Percentiles rank a stretch among this genome's conserved stretches.
These are phyloP conservation scores for Cassiopea xamachana DNA, from an alignment of 30 jellyfish, hydroid and myxozoan genomes.

Conservation along the genomic window DNA sequence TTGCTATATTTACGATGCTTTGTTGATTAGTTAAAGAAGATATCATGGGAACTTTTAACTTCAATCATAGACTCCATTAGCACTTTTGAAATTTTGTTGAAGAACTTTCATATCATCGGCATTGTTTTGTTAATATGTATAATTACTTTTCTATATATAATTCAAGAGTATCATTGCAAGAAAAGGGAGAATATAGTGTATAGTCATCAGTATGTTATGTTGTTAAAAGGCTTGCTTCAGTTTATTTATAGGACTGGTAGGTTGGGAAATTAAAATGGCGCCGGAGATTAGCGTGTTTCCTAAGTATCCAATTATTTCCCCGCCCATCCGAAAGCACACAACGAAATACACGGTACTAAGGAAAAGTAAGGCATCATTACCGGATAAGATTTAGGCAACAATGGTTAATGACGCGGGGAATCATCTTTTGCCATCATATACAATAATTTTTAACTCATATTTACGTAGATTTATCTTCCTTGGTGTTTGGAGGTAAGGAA, in stretches of 20 bases:
- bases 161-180: not conserved
- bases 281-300: not conserved
- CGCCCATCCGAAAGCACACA: not conserved
- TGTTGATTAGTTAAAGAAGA: not conserved
- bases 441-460: too few species aligned
- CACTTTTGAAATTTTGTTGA: not conserved
- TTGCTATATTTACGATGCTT: not conserved
- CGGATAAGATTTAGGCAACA: too few species aligned
- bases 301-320: not conserved
- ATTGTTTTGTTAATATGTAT: not conserved
- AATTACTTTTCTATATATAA: not conserved
- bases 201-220: not conserved
- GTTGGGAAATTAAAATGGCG: not conserved
- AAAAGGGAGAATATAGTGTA: not conserved
- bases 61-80: not conserved
- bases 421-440: too few species aligned
- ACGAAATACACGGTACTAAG: not conserved
- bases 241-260: not conserved
- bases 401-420: too few species aligned
- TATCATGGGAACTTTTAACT: not conserved
- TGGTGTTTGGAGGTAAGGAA: too few species aligned
- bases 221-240: not conserved
- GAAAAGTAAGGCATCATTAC: too few species aligned
- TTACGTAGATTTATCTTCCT: too few species aligned
- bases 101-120: not conserved